phyloP scores from a whole-genome alignment of 2,797 vertebrate genomes.

The Heterohyrax brucei region DNA sequence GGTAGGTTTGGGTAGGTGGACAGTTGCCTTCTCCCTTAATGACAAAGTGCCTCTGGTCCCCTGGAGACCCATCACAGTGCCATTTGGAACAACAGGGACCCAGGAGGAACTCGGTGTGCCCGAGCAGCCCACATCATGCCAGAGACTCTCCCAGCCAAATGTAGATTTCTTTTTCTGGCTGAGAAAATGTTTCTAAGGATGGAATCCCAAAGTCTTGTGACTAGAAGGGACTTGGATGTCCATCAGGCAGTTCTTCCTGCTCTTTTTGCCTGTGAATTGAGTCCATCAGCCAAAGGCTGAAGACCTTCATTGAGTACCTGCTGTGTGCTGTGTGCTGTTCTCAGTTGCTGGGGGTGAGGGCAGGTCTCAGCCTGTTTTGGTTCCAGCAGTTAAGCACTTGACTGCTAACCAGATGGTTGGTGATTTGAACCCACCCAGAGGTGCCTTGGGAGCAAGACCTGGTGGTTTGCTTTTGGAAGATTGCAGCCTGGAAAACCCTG shows the following conservation, averaged over 20 bases:
- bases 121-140: neutral
- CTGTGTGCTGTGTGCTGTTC: neutral
- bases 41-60: neutral
- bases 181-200: neutral
- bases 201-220: neutral
- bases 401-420: no score
- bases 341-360: neutral
- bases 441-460: neutral
- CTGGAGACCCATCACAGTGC: neutral
- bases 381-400: no score
- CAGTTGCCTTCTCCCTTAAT: neutral
- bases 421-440: neutral
- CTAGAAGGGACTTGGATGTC: neutral
- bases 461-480: no score
- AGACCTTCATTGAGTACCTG: neutral
- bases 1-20: neutral
- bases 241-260: neutral
- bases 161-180: neutral
- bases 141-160: neutral
- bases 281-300: neutral
- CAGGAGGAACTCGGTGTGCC: neutral
- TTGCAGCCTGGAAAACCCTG: no score
- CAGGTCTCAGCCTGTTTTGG: neutral
- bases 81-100: neutral
- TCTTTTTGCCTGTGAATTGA: neutral